These are phyloP conservation scores for Leptinotarsa juncta DNA, from an alignment of 2,888 invertebrate genomes.

Conservation along the genomic window DNA sequence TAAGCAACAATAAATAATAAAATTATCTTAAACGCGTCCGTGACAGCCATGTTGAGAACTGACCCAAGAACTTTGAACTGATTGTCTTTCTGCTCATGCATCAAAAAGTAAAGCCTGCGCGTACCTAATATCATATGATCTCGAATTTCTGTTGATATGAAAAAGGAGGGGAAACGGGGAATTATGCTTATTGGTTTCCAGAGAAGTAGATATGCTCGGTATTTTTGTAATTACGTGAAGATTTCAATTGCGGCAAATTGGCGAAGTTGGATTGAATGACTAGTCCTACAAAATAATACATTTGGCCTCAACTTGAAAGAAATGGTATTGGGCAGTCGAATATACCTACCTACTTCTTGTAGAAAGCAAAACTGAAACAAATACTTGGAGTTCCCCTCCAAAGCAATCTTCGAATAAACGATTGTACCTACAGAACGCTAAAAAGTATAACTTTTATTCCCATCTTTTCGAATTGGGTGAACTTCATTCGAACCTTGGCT, in stretches of 20 bases:
- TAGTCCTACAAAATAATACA: not conserved
- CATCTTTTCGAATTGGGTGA: no score
- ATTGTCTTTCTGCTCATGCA: constrained; percentile 35
- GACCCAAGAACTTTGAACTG: constrained; percentile 37
- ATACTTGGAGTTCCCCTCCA: no score
- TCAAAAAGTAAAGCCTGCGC: constrained; percentile 32
- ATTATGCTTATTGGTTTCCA: constrained; percentile 7
- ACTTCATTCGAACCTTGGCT: no score
- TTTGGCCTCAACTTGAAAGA: no score
- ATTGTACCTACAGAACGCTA: no score
- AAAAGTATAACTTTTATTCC: no score
- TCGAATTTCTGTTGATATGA: constrained; percentile 12
- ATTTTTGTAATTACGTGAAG: not conserved
- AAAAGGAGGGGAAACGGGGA: constrained; percentile 12
- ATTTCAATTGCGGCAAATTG: not conserved
- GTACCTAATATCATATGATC: constrained; percentile 20
- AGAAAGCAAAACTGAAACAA: no score
- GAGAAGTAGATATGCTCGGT: not conserved
- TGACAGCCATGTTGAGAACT: constrained; percentile 30
- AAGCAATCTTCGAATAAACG: no score
- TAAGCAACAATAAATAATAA: constrained; percentile 51
- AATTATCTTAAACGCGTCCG: constrained; percentile 46
- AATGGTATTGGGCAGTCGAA: no score
- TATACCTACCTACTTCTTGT: no score
- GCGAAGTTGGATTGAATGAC: not conserved